Percentiles rank a stretch among this genome's conserved stretches.
Conservation (phyloP, 1,140 invertebrate species). For the Neodiprion lecontei region DNA sequence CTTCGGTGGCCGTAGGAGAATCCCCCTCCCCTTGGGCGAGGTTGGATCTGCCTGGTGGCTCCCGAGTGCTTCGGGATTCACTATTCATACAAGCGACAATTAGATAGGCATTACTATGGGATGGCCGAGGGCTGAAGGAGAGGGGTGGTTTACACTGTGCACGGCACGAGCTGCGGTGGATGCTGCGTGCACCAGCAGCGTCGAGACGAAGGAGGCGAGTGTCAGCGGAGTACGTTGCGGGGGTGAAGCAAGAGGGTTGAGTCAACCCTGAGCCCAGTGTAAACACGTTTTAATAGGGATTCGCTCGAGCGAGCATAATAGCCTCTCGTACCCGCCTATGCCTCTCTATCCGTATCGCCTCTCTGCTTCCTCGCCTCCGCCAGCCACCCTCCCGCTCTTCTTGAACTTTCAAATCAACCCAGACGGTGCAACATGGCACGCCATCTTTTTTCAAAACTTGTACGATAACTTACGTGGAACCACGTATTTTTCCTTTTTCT, state of each 20-base stretch:
- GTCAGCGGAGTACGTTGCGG: conserved; percentile 40
- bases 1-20: neutral
- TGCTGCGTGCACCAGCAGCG: conserved; percentile 24
- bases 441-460: no score
- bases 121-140: conserved; percentile 15
- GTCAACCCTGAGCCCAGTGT: conserved; percentile 64
- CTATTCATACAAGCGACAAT: conserved; percentile 65
- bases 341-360: neutral
- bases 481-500: no score
- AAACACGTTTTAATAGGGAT: conserved; percentile 65
- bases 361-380: neutral
- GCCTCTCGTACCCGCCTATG: conserved; percentile 47
- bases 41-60: conserved; percentile 58
- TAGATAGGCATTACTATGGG: conserved; percentile 61
- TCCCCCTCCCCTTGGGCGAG: conserved; percentile 57
- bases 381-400: neutral
- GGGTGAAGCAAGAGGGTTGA: conserved; percentile 51
- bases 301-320: conserved; percentile 65
- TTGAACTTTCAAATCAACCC: no score
- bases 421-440: no score
- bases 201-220: conserved; percentile 41
- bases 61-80: conserved; percentile 62
- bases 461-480: no score
- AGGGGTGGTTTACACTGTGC: neutral
- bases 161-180: neutral